Conservation (phyloP, 2,113 vertebrate species). For the Oncorhynchus clarkii region DNA sequence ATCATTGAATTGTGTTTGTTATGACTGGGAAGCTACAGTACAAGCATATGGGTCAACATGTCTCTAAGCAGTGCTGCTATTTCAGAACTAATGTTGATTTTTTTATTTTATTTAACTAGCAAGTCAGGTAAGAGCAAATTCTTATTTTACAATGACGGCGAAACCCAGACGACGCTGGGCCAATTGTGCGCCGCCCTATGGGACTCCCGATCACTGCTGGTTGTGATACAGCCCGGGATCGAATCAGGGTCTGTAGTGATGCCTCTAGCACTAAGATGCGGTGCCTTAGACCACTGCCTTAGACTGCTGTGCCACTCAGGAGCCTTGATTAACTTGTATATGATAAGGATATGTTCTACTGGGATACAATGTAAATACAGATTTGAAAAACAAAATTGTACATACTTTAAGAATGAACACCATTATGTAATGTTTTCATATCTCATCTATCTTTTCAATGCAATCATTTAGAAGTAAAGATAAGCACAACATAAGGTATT, state of each 20-base stretch:
- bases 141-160: too few species aligned
- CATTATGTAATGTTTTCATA: background rate
- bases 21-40: background rate
- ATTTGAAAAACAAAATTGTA: slow-evolving; percentile 34
- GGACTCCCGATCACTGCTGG: too few species aligned
- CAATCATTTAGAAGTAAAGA: background rate
- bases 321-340: background rate
- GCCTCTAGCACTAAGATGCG: too few species aligned
- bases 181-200: too few species aligned
- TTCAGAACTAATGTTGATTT: background rate
- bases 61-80: background rate
- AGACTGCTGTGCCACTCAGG: too few species aligned
- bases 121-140: too few species aligned
- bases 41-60: background rate
- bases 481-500: background rate
- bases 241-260: too few species aligned
- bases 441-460: too few species aligned
- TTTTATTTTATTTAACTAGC: too few species aligned
- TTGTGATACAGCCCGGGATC: too few species aligned
- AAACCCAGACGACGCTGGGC: too few species aligned
- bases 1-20: background rate
- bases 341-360: background rate
- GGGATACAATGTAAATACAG: slow-evolving; percentile 52
- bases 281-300: too few species aligned
- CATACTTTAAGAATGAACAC: slow-evolving; percentile 46